These are phyloP conservation scores for Chaetodon auriga DNA, from an alignment of 2,113 vertebrate species.

Conservation along the genomic window DNA sequence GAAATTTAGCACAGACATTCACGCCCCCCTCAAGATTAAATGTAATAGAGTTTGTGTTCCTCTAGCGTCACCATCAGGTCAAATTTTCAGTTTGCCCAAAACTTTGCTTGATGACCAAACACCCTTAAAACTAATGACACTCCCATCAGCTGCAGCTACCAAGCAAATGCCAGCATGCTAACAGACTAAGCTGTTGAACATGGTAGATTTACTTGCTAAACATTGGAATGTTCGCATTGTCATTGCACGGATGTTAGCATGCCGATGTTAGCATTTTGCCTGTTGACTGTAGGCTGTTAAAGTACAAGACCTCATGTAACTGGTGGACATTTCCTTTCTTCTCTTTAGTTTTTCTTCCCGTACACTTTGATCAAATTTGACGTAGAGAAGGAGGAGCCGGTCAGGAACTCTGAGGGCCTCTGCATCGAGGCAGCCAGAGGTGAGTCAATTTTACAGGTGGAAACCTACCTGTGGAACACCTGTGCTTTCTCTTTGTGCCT, in stretches of 20 bases:
- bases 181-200: neutral
- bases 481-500: neutral
- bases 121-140: neutral
- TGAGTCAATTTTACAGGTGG: conserved; percentile 7
- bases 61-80: too few relatives aligned
- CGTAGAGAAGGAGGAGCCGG: conserved; percentile 84
- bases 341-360: conserved; percentile 81
- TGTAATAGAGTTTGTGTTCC: too few relatives aligned
- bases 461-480: neutral
- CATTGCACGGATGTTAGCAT: too few relatives aligned
- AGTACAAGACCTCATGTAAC: neutral
- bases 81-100: too few relatives aligned
- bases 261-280: too few relatives aligned
- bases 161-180: neutral
- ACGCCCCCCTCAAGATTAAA: too few relatives aligned
- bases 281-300: neutral
- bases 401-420: conserved; percentile 85
- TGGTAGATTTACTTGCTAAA: neutral
- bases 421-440: conserved; percentile 85
- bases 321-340: neutral
- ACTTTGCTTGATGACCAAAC: neutral
- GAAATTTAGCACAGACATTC: too few relatives aligned
- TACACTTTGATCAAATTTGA: conserved; percentile 89
- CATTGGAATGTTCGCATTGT: too few relatives aligned
- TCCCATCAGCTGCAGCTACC: neutral